Base-by-base conservation (phyloP, 2,797 vertebrate species). In the Luscinia megarhynchos region DNA sequence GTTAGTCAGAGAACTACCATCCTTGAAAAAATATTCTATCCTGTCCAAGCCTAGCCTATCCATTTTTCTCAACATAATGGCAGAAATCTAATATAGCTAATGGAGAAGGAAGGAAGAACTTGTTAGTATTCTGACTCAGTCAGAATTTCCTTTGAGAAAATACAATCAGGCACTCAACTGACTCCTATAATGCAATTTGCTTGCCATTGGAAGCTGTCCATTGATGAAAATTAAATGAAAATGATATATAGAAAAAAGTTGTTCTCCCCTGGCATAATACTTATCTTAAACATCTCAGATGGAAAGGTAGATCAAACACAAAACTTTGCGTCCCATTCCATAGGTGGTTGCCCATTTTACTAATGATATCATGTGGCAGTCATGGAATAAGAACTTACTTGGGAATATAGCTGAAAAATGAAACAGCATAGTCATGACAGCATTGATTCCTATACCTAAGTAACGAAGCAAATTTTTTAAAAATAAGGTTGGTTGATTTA, bases 171-270 rank as follows among this genome's bases (percentile, higher is more conserved):
- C 75, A 62, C 54, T 82, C 53, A 45, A 10, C 46, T 83, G 46
- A 83, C 41, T 94, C 40, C 78, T 73, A 34, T 38, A 89, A 95
- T 41, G 55, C 22, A 74, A 80, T 91, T 95, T 93, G 2, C 59
- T 86, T 67, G 24, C 67, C 0, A 0, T 32, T 79, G 62, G 83
- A 93, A 92, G 55, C 18, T 81, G 30, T 58, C 72, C 66, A 45
- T 55, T 73, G 69, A 59, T 75, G 80, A 59, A 92, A 92, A 90
- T 72, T 45, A 84, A 90, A 84, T 76, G 84, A 89, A 78, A 59
- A 51, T 51, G 8, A 84, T 68, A 41, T 29, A 55, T 5, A 26
- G 41, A 30, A 57, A 67, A 67, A 84, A 90, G 51, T 20, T 68
- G 12, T 84, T 89, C 59, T 95, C 40, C 55, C 17, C 21, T 80